phyloP scores from a whole-genome alignment of 2,113 vertebrate species.

The Alexandromys fortis region DNA sequence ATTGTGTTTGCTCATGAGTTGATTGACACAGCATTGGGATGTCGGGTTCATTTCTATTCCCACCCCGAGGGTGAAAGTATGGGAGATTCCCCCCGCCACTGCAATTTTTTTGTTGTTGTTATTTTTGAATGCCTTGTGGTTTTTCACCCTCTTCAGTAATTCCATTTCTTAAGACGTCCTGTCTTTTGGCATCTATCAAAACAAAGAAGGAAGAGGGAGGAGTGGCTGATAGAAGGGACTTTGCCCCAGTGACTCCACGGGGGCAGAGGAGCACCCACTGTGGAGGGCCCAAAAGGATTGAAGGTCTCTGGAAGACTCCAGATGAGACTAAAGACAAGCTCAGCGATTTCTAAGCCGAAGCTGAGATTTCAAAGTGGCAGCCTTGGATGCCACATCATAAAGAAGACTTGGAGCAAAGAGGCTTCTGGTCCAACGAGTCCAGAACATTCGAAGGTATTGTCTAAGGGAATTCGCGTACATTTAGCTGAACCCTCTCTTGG shows the following conservation, averaged over 20 bases:
- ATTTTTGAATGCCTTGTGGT: constrained; percentile 78
- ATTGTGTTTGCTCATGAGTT: background rate
- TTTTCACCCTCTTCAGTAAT: constrained; percentile 82
- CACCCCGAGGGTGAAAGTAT: background rate
- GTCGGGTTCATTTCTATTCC: background rate
- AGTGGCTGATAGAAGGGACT: constrained; percentile 23
- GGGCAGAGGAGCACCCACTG: background rate
- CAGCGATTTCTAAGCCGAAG: background rate
- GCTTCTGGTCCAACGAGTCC: background rate
- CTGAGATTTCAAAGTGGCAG: background rate
- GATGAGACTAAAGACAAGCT: background rate
- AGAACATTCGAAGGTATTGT: background rate
- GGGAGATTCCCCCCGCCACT: background rate
- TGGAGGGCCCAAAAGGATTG: fast-evolving
- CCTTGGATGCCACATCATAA: background rate
- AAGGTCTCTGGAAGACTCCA: background rate
- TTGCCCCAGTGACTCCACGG: background rate
- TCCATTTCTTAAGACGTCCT: constrained; percentile 77
- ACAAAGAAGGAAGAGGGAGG: constrained; percentile 69
- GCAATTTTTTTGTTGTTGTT: constrained; percentile 69
- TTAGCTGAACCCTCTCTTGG: background rate
- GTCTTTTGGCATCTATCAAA: constrained; percentile 81
- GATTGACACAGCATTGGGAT: background rate
- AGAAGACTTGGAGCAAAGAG: background rate
- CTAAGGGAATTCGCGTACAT: background rate